phyloP scores from a whole-genome alignment of 2,113 vertebrate species.

The Regulus satrapa region DNA sequence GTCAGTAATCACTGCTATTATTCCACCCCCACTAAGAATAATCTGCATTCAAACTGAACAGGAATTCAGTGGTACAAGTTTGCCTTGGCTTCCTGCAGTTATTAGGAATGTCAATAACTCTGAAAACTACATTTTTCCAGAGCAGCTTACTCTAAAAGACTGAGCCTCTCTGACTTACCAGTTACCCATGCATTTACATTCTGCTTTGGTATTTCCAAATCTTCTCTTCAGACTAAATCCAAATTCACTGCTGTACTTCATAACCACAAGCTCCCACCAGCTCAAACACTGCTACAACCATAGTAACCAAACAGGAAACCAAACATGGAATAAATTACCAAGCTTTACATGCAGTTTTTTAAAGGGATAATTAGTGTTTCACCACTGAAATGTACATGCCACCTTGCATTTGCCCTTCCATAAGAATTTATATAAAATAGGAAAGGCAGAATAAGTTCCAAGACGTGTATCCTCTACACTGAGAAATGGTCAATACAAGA shows the following conservation, averaged over 20 bases:
- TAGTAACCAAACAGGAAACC: not conserved
- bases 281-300: not conserved
- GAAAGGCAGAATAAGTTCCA: not conserved
- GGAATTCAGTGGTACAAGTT: not conserved
- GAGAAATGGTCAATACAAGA: not conserved
- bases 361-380: not conserved
- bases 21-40: not conserved
- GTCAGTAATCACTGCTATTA: not conserved
- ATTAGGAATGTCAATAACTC: not conserved
- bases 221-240: not conserved
- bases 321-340: not conserved
- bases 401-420: not conserved
- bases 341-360: not conserved
- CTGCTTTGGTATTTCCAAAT: not conserved
- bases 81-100: not conserved
- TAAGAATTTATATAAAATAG: not conserved
- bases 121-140: not conserved
- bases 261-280: not conserved
- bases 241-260: not conserved
- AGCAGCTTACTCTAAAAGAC: not conserved
- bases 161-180: not conserved
- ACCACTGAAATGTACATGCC: not conserved
- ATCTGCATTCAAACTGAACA: not conserved
- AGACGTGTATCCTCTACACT: accelerated
- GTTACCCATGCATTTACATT: not conserved